Base-by-base conservation (phyloP, 64 coral and sea anemone species). In the Platygyra sinensis region DNA sequence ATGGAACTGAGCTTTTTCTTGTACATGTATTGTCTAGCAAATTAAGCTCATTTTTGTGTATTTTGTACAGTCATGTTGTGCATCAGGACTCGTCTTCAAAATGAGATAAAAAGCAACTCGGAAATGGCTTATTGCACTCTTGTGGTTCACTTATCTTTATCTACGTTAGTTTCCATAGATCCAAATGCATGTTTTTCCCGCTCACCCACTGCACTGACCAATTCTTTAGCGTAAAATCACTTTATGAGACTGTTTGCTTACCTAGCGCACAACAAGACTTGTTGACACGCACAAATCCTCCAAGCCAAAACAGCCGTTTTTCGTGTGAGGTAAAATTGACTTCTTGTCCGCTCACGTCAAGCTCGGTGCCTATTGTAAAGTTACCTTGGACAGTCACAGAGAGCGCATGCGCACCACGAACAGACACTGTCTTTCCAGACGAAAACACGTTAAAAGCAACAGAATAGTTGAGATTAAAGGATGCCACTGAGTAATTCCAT, bases 231-330 rank as follows among this genome's bases (percentile, higher is more conserved):
- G 42, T 46, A 46, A 46, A 46, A 46, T 3, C 20, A 25, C 8
- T 78, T 78, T 5, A 55, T 8, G 10, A 2, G 18, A 49, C 28
- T 36, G 17, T 42, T 74, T 42, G 65, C 82, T 93, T 90, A 96
- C 95, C 95, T 22, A 93, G 59, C 30, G 80, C 72, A 61, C 95
- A 96, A 30, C 95, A 96, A 0, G 95, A 91, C 30, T 86, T 87
- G 79, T 91, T 96, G 15, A 62, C 75, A 8, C 95, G 87, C 10
- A 96, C 73, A 84, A 96, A 96, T 75, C 95, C 95, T 42, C 95
- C 95, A 14, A 90, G 55, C 61, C 75, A 65, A 65, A 87, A 96
- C 60, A 90, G 39, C 51, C 51, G 80, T 22, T 90, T 79, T 15
- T 29, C 67, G 31, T 32, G 36, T 3, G 27, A 25, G 10, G 32